These are phyloP conservation scores for Vulpes vulpes DNA, from an alignment of 2,113 vertebrate species.

Conservation along the genomic window DNA sequence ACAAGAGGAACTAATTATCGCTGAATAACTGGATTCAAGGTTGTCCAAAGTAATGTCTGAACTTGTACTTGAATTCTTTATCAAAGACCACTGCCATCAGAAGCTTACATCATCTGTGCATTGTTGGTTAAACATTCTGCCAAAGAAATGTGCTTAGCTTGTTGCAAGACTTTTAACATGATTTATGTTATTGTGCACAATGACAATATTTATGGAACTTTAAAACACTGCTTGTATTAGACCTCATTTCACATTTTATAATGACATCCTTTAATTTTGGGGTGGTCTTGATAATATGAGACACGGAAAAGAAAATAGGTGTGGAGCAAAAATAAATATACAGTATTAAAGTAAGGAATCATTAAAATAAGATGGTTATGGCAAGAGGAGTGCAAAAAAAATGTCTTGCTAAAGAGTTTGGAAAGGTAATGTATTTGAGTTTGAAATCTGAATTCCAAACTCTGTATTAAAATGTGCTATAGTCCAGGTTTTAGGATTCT, in stretches of 20 bases:
- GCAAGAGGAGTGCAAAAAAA: background rate
- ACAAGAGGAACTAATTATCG: constrained; percentile 52
- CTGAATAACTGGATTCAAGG: background rate
- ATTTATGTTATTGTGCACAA: background rate
- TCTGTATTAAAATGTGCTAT: background rate
- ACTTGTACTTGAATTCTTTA: background rate
- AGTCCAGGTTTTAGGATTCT: background rate
- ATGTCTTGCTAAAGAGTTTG: background rate
- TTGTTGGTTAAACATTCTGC: background rate
- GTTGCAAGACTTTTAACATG: background rate
- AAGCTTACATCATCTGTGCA: background rate
- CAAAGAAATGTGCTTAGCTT: background rate
- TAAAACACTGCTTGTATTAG: background rate
- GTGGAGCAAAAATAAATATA: background rate
- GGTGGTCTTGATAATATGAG: background rate
- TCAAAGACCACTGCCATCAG: background rate
- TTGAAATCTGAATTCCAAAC: background rate
- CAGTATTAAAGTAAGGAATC: background rate
- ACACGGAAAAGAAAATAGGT: background rate
- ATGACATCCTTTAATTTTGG: background rate
- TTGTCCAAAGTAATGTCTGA: background rate
- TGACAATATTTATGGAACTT: background rate
- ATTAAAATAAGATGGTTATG: background rate
- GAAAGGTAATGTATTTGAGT: background rate
- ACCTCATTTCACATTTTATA: constrained; percentile 17